phyloP scores from a whole-genome alignment of 1,140 invertebrate species.

The Trichonephila clavata region DNA sequence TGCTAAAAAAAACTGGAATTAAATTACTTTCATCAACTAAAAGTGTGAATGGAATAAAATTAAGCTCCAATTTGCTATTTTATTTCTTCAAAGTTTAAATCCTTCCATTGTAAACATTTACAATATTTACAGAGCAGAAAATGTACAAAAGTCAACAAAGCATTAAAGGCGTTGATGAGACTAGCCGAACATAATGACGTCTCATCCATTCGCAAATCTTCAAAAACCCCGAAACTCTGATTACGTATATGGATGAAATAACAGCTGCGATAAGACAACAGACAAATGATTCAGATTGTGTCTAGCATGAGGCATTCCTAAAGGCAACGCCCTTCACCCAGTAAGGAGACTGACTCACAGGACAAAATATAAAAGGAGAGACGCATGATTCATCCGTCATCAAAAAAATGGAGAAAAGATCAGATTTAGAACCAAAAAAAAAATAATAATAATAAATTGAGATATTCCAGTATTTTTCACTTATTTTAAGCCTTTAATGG shows the following conservation, averaged over 20 bases:
- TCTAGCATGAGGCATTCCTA: not conserved
- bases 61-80: no score
- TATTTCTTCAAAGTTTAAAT: no score
- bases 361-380: not conserved
- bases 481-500: not conserved
- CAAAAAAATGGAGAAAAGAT: not conserved
- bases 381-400: not conserved
- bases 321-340: constrained; percentile 5
- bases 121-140: no score
- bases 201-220: no score
- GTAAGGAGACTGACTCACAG: not conserved
- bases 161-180: no score
- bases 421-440: not conserved
- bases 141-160: no score
- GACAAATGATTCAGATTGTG: not conserved
- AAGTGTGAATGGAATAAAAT: no score
- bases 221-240: not conserved
- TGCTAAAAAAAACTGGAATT: no score
- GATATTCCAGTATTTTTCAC: not conserved
- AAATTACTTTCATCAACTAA: no score
- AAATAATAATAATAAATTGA: not conserved
- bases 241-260: not conserved
- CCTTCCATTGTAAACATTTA: no score
- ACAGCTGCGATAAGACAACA: not conserved
- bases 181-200: no score